Conservation (phyloP, 2,888 invertebrate species). For the Ganaspis brasiliensis region DNA sequence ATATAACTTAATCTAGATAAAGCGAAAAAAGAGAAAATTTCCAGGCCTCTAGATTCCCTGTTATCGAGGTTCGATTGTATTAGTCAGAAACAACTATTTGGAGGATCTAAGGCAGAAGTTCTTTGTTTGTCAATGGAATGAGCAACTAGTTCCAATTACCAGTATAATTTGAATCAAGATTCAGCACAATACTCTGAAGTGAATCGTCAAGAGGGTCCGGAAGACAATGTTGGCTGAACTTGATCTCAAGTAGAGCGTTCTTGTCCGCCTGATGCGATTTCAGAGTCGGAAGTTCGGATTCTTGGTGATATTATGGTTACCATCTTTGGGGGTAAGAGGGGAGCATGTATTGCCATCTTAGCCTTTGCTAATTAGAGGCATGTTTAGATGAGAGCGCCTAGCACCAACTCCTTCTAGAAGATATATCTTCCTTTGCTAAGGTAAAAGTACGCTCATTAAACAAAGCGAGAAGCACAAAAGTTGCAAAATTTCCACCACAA, state of each 20-base stretch:
- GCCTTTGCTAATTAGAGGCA: constrained; percentile 59
- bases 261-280: constrained; percentile 44
- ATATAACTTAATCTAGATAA: too few species aligned
- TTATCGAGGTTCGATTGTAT: too few species aligned
- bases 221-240: constrained; percentile 16
- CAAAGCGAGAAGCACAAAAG: constrained; percentile 47
- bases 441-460: constrained; percentile 65
- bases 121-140: background rate
- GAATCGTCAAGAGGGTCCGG: constrained; percentile 16
- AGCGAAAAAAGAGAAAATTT: too few species aligned
- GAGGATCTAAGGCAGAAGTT: background rate
- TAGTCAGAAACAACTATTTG: too few species aligned
- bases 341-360: constrained; percentile 56
- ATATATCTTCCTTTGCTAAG: constrained; percentile 59
- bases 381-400: constrained; percentile 41
- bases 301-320: constrained; percentile 15
- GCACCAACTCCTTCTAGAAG: constrained; percentile 64
- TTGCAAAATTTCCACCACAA: too few species aligned
- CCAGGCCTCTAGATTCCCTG: too few species aligned
- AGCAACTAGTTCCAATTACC: constrained; percentile 9
- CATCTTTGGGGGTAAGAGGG: constrained; percentile 16
- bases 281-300: constrained; percentile 39
- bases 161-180: constrained; percentile 20
- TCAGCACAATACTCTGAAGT: background rate
- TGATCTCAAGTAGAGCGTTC: constrained; percentile 2